Evolutionary conservation across 2,113 vertebrate species (phyloP).

Genomic region (Columba livia): DNA sequence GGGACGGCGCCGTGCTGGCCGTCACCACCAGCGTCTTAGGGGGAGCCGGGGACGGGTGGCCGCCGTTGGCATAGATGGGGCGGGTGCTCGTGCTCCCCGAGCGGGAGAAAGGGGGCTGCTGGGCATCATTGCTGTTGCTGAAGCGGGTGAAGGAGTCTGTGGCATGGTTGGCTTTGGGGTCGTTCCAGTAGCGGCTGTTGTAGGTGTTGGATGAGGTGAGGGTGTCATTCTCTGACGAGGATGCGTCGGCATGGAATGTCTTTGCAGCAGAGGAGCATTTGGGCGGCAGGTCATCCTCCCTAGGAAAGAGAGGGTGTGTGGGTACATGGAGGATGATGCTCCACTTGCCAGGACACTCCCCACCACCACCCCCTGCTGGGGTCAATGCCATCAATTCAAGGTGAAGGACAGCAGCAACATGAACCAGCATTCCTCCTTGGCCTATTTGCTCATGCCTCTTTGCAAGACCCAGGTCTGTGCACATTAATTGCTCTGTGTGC

Average conservation of each 20-base stretch:
- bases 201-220: conserved; percentile 96
- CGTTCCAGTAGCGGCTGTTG: conserved; percentile 96
- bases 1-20: conserved; percentile 88
- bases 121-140: conserved; percentile 84
- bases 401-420: neutral
- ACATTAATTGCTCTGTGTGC: neutral
- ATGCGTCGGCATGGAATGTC: conserved; percentile 91
- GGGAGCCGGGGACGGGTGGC: conserved; percentile 79
- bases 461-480: neutral
- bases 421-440: neutral
- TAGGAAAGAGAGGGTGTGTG: conserved; percentile 58
- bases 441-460: neutral
- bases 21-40: conserved; percentile 96
- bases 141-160: conserved; percentile 89
- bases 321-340: neutral
- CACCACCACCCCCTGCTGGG: neutral
- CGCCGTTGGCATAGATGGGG: conserved; percentile 84
- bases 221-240: conserved; percentile 95
- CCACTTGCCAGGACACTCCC: neutral
- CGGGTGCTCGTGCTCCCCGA: conserved; percentile 69
- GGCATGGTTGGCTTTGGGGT: conserved; percentile 87
- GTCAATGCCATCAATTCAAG: neutral
- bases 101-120: conserved; percentile 85
- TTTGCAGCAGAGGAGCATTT: conserved; percentile 90
- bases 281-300: conserved; percentile 96